Conservation (phyloP, 2,113 vertebrate genomes). For the Rhodinocichla rosea region DNA sequence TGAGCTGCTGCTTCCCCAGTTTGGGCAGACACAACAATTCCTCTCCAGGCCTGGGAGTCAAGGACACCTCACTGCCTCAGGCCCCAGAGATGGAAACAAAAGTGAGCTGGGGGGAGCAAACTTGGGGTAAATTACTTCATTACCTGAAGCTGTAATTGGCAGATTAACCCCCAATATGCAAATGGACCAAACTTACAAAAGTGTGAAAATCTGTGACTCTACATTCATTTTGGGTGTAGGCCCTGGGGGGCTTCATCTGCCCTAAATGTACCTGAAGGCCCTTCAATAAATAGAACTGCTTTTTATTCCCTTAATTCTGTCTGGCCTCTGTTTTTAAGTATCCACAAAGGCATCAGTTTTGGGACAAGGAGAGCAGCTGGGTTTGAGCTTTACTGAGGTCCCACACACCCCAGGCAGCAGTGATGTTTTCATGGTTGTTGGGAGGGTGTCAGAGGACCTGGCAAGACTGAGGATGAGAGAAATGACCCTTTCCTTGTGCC, state of each 20-base stretch:
- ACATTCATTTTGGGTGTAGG: neutral
- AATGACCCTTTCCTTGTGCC: neutral
- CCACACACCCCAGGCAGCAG: neutral
- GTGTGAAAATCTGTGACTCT: neutral
- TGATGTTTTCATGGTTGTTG: neutral
- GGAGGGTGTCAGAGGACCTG: neutral
- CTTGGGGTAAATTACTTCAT: neutral
- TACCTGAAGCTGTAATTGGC: neutral
- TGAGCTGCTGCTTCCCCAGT: neutral
- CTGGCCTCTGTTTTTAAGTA: neutral
- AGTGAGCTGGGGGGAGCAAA: neutral
- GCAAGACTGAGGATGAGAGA: neutral
- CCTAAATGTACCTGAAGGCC: neutral
- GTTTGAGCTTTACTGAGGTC: neutral
- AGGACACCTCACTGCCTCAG: neutral
- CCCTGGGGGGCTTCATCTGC: neutral
- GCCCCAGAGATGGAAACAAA: neutral
- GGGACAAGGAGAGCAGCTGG: neutral
- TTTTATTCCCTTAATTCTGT: neutral
- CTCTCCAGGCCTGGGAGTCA: neutral
- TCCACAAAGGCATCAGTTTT: neutral
- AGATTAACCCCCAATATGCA: neutral
- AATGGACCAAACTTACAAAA: neutral
- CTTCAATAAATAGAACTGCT: neutral
- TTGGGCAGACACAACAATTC: neutral